Percentiles rank a stretch among this genome's conserved stretches.
Conservation (phyloP, 1,140 invertebrate species). For the Nebria ingens region DNA sequence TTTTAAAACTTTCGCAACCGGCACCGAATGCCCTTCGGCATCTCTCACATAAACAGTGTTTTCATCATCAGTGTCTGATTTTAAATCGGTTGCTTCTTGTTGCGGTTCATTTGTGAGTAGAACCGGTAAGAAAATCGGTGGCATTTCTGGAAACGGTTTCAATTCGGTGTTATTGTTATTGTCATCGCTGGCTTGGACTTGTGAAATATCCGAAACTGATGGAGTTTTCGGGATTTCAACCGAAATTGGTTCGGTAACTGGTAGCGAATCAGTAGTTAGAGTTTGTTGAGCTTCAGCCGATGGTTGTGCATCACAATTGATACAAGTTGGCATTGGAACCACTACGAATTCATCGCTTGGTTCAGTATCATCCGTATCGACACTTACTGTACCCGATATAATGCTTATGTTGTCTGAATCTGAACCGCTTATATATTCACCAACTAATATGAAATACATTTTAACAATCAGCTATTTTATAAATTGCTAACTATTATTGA, state of each 20-base stretch:
- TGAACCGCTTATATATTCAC: constrained; percentile 14
- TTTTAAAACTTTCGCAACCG: not conserved
- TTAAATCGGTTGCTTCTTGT: not conserved
- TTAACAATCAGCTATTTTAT: too few relatives aligned
- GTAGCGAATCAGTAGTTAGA: not conserved
- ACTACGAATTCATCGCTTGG: constrained; percentile 21
- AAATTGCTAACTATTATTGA: too few relatives aligned
- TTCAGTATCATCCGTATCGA: constrained; percentile 13
- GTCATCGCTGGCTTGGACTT: not conserved
- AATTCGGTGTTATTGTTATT: not conserved
- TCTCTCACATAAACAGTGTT: not conserved
- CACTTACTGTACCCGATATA: constrained; percentile 15
- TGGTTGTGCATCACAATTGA: not conserved
- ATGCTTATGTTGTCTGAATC: constrained; percentile 19
- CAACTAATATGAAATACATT: too few relatives aligned
- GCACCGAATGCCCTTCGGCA: not conserved
- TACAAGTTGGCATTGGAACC: constrained; percentile 16
- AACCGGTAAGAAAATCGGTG: not conserved
- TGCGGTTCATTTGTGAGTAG: not conserved
- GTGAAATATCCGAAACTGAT: not conserved
- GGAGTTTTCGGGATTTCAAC: not conserved
- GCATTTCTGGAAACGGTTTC: not conserved
- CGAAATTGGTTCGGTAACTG: not conserved
- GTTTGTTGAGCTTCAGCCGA: not conserved
- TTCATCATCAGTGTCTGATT: not conserved